Evolutionary conservation across 2,113 vertebrate genomes (phyloP), one percentile per base, ranked within the genome.

Genomic region (Cettia cetti): DNA sequence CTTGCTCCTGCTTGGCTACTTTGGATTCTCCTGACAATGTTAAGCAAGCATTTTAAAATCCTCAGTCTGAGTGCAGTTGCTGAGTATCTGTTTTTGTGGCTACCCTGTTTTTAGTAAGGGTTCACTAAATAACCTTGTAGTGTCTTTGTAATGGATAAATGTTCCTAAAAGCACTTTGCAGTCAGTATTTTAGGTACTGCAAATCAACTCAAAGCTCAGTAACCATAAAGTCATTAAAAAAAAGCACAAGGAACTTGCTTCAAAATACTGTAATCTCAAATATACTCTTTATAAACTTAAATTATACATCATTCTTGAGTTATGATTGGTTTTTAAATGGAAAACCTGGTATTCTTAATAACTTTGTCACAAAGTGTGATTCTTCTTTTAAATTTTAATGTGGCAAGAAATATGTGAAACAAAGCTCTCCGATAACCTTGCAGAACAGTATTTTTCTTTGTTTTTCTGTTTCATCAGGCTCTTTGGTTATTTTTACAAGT

Each of bases 31-130:
- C 94, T 42, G 52, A 65, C 82, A 85, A 64, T 84, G 40, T 95
- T 95, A 86, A 96, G 98, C 97, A 98, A 97, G 97, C 83, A 57
- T 95, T 97, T 95, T 93, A 86, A 95, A 97, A 84, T 95, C 96
- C 94, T 94, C 80, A 94, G 61, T 97, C 96, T 97, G 97, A 95
- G 57, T 90, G 89, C n/a, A 90, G 75, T 97, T 97, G 96, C 86
- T 92, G 86, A 92, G 89, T 97, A 91, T 95, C 95, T 97, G 90
- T 9, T 85, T 83, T 92, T 92, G 88, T 91, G 96, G 76, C 49
- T 92, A 11, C 0, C 0, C 30, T 71, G 16, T 76, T 71, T 31
- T 69, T 30, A 85, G 23, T 82, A 64, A 89, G 44, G 91, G 63
- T 86, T 95, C 18, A 78, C 71, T 92, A 86, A 92, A 95, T 83